Evolutionary conservation across 2,113 vertebrate genomes (phyloP).

Genomic region (Erythrolamprus reginae): DNA sequence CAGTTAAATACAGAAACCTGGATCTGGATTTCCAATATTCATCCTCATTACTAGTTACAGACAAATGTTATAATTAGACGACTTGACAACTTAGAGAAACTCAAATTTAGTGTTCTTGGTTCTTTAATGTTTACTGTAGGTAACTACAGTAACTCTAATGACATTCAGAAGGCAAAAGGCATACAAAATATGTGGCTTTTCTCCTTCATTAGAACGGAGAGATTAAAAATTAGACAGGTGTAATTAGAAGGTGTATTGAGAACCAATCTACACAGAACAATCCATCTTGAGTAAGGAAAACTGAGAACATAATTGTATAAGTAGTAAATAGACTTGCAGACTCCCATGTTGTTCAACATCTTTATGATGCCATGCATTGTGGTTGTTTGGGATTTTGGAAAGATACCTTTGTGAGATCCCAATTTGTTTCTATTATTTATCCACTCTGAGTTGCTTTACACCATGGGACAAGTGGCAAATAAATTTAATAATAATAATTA

Average conservation of each 20-base stretch:
- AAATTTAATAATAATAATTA: background rate
- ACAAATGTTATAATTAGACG: background rate
- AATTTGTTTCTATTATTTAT: background rate
- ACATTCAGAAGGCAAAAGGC: background rate
- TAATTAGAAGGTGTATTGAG: background rate
- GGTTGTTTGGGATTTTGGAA: background rate
- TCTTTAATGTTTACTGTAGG: background rate
- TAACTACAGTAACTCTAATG: background rate
- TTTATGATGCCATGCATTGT: background rate
- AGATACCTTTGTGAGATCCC: background rate
- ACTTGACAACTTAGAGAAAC: background rate
- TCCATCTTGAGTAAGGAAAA: background rate
- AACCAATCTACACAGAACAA: background rate
- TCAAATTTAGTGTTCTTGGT: constrained; percentile 9
- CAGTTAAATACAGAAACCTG: background rate
- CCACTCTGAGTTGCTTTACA: background rate
- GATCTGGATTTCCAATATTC: background rate
- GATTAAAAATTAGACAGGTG: background rate
- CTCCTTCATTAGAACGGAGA: background rate
- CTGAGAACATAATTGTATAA: background rate
- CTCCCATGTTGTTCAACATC: background rate
- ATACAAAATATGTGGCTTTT: background rate
- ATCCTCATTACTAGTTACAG: background rate
- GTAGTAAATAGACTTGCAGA: background rate
- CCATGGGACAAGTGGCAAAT: background rate